phyloP scores from a whole-genome alignment of 2,888 invertebrate species.

The Archips crataeganus region DNA sequence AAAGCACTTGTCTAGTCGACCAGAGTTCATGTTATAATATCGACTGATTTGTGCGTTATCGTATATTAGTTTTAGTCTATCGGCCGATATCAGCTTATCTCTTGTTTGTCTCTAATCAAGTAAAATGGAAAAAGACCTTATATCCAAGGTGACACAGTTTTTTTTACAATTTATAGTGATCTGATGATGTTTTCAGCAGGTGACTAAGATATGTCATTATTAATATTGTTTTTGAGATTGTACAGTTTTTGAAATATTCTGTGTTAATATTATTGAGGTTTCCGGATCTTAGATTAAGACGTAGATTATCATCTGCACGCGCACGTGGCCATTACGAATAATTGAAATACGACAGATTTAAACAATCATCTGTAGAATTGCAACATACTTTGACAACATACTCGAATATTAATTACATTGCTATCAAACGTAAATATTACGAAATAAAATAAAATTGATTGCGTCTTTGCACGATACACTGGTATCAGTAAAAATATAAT shows the following conservation, averaged over 20 bases:
- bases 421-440: background rate
- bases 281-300: background rate
- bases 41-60: conserved; percentile 42
- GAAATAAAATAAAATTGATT: too few relatives aligned
- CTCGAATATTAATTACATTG: background rate
- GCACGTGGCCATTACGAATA: conserved; percentile 5
- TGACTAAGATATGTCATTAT: background rate
- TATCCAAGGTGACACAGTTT: background rate
- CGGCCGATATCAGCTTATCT: conserved; percentile 36
- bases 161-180: background rate
- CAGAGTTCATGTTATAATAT: conserved; percentile 23
- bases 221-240: background rate
- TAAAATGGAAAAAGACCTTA: conserved; percentile 1
- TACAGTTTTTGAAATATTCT: background rate
- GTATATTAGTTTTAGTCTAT: conserved; percentile 31
- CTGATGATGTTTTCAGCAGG: background rate
- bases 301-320: background rate
- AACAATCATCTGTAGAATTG: background rate
- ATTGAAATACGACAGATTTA: conserved; percentile 1
- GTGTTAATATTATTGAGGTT: background rate
- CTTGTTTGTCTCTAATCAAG: background rate
- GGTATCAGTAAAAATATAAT: too few relatives aligned
- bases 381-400: background rate
- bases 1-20: conserved; percentile 17
- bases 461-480: too few relatives aligned